Evolutionary conservation across 2,888 invertebrate genomes (phyloP).

Genomic region (Alsophila aescularia): DNA sequence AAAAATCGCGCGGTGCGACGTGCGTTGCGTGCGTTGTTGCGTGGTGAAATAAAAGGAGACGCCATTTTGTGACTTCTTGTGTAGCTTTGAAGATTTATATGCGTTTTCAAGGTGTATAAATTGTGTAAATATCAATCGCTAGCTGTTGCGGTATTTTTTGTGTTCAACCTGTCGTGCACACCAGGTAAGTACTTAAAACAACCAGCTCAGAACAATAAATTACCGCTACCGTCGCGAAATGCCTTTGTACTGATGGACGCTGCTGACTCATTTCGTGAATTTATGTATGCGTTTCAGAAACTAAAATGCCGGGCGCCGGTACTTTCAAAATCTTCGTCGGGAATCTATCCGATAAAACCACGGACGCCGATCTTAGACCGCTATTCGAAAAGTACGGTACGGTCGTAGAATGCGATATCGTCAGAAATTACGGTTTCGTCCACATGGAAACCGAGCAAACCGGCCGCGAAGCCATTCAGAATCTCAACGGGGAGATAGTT

Average conservation of each 20-base stretch:
- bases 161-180: conserved; percentile 11
- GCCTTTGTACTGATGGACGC: conserved; percentile 63
- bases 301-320: conserved; percentile 95
- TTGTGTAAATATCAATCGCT: background rate
- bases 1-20: no score
- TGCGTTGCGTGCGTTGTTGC: no score
- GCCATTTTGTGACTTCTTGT: conserved; percentile 18
- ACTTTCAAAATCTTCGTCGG: conserved; percentile 99
- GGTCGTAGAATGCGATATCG: conserved; percentile 99
- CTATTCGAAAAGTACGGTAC: conserved; percentile 98
- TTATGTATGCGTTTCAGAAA: conserved; percentile 84
- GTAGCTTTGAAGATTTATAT: background rate
- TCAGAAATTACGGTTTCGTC: conserved; percentile 99
- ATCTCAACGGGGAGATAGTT: conserved; percentile 93
- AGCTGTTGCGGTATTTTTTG: conserved; percentile 4
- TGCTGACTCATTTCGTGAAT: conserved; percentile 81
- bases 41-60: background rate
- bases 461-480: conserved; percentile 96
- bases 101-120: background rate
- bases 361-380: conserved; percentile 94
- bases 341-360: conserved; percentile 96
- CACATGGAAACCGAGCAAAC: conserved; percentile 98
- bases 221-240: conserved; percentile 53
- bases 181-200: conserved; percentile 54
- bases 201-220: conserved; percentile 13